These are phyloP conservation scores for Lordiphosa fenestrarum DNA, from an alignment of 2,888 invertebrate genomes.

Conservation along the genomic window DNA sequence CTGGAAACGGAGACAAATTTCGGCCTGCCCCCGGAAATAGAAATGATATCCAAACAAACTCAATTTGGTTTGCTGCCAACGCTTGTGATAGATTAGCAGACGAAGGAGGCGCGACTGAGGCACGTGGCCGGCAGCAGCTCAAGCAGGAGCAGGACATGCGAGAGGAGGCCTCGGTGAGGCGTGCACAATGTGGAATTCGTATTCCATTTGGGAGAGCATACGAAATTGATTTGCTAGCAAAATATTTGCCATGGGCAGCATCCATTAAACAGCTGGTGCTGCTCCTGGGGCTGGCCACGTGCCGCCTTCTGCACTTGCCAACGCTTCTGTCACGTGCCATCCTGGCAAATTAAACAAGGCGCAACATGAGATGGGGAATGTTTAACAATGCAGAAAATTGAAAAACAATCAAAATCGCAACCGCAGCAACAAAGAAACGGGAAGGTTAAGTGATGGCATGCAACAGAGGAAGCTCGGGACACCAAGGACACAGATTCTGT, in stretches of 20 bases:
- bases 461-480: slow-evolving; percentile 16
- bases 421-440: slow-evolving; percentile 36
- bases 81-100: slow-evolving; percentile 77
- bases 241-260: slow-evolving; percentile 60
- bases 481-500: slow-evolving; percentile 20
- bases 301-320: slow-evolving; percentile 42
- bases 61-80: slow-evolving; percentile 65
- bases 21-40: slow-evolving; percentile 21
- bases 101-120: slow-evolving; percentile 66
- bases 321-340: slow-evolving; percentile 63
- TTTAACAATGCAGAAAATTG: slow-evolving; percentile 80
- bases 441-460: slow-evolving; percentile 62
- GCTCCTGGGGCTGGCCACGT: slow-evolving; percentile 36
- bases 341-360: slow-evolving; percentile 67
- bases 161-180: slow-evolving; percentile 16
- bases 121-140: slow-evolving; percentile 55
- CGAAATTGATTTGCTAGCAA: slow-evolving; percentile 72
- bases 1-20: slow-evolving; percentile 10
- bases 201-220: slow-evolving; percentile 68
- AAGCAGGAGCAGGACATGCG: background rate
- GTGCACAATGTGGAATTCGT: slow-evolving; percentile 69
- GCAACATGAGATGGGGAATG: slow-evolving; percentile 43
- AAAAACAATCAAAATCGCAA: slow-evolving; percentile 69
- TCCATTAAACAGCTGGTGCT: slow-evolving; percentile 57
- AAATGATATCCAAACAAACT: slow-evolving; percentile 70